Base-by-base conservation (phyloP, 2,797 vertebrate genomes). In the Acanthurus lineatus region DNA sequence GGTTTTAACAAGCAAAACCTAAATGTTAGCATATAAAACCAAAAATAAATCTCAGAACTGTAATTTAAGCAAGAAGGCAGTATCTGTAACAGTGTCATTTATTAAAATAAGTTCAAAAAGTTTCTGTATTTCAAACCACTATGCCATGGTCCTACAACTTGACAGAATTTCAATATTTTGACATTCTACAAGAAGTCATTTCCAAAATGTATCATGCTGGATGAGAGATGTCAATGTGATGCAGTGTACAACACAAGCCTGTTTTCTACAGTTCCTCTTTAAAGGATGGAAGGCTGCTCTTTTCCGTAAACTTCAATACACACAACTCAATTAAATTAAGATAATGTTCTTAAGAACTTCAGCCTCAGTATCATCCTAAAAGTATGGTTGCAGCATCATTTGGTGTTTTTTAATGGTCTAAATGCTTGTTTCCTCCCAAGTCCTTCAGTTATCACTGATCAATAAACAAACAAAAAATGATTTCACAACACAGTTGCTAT, bases 41-140 rank as follows among this genome's bases (percentile, higher is more conserved):
- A 14, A 49, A 10, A n/a, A 9, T 44, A 20, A 52, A n/a, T 17
- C 10, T 20, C 3, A 17, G 19, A 52, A 7, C 14, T 25, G 10
- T 25, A 57, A 51, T 69, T 68, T 0, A 80, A 49, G 17, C 14
- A 53, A 66, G 0, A 0, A 67, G n/a, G 38, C 63, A 9, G 15
- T 17, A 28, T 79, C 54, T 86, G 68, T 76, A 84, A 86, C 72
- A 83, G 42, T 76, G 58, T 83, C 17, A 65, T 91, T 92, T 91
- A 90, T 86, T 91, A 90, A 89, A 92, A 89, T 77, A 73, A 73
- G 20, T 66, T 77, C 53, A 77, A 77, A 77, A 80, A 61, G 40
- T 44, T 72, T 32, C 49, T 45, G 15, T 61, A 83, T 79, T 73
- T 77, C n/a, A 71, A 86, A 81, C 59, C 44, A 66, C 40, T 63